Base-by-base conservation (phyloP, 2,888 invertebrate species). In the Watsonalla binaria region DNA sequence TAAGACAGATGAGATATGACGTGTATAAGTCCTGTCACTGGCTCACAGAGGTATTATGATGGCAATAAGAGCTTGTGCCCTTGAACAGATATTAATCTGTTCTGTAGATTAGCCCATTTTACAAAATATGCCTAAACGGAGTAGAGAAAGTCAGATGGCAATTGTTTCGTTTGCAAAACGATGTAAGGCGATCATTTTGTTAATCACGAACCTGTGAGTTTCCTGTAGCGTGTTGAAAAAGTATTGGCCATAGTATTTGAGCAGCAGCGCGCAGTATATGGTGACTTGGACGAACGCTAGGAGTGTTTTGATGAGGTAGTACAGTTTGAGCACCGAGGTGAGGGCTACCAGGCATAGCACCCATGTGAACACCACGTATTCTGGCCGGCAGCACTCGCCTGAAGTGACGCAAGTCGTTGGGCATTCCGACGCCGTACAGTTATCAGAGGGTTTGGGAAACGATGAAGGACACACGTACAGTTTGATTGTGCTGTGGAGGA, bases 361-460 rank as follows among this genome's bases (percentile, higher is more conserved):
- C 96, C 98, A 98, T 5, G 97, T 97, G 85, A 97, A 98, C 5
- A 98, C 96, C 11, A 97, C 94, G 75, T 98, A 98, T 82, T 98
- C 97, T 0, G 96, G 95, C 65, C 94, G 93, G 50, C 92, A 87
- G 68, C 95, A 95, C 50, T 90, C 87, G 0, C 65, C 75, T 45
- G 52, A 39, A 0, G 46, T 33, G 7, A 52, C 55, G 50, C 49
- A 49, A 5, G 42, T 11, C 9, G 11, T 42, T 8, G 42, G 8
- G 11, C 42, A 5, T 11, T 37, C 5, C 11, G 9, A 5, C 5
- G 9, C 42, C 42, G 11, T 11, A 37, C 37, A 37, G 37, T 37
- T 37, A 4, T 37, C 37, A 6, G 9, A 37, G 8, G 9, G 15
- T n/a, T 58, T 59, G 0, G 66, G 68, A 42, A 78, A 78, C 0